Evolutionary conservation across 2,797 vertebrate species (phyloP), one percentile per base, ranked within the genome.

Genomic region (Ceryle rudis): DNA sequence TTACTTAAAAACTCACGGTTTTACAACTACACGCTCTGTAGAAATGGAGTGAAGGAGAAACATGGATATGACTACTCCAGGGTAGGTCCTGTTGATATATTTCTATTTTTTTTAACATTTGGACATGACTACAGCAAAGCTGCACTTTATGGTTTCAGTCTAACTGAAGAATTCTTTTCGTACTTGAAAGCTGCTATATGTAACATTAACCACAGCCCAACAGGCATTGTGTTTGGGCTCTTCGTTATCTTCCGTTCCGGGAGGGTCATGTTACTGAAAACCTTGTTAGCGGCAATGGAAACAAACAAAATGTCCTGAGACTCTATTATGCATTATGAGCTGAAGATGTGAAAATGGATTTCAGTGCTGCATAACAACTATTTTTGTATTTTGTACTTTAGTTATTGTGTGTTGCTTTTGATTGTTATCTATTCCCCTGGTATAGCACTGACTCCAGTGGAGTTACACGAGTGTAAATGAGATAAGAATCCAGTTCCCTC

Each of bases 1-100:
- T 97, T 99, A 90, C 98, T 99, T 77, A 99, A 99, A 97, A 99
- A 99, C 97, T 99, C 99, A 28, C 99, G 99, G 55, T 99, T 99
- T 97, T 99, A 99, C 96, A 99, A 99, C 98, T 99, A 99, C 96
- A 99, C 99, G 0, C 98, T 99, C 75, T 99, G 99, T 92, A 98
- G 99, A 93, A 99, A 99, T 28, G 99, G 99, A 35, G 95, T 98
- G 67, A 98, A 99, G 84, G 99, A 99, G 97, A 99, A 99, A 67
- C 99, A 99, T 13, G 99, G 99, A 90, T 99, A 95, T 3, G 98
- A 98, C 96, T 99, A 99, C 96, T 98, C 98, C 62, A 98, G 98
- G 99, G 99, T 98, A 94, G 93, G 98, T 94, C 10, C 41, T 39
- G 9, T 44, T 86, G n/a, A 72, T 93, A 94, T 92, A 17, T 94